These are phyloP conservation scores for Raja brachyura DNA, from an alignment of 2,113 vertebrate species.

Conservation along the genomic window DNA sequence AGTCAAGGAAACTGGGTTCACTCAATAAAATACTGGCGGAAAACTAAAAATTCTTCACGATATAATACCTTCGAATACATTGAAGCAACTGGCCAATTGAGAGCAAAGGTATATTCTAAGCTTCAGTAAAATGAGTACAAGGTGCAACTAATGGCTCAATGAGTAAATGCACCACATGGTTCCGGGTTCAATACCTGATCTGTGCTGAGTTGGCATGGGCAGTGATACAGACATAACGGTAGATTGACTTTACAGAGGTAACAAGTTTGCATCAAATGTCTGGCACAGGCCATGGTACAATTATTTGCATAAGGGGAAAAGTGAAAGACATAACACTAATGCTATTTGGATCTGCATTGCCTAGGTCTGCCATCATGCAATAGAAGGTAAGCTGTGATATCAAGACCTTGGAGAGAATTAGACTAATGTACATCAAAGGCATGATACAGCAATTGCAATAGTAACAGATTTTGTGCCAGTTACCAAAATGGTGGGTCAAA, in stretches of 20 bases:
- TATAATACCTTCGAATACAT: background rate
- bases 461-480: background rate
- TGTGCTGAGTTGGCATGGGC: background rate
- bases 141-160: background rate
- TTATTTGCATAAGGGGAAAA: background rate
- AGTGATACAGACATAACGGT: background rate
- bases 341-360: background rate
- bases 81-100: background rate
- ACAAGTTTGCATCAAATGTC: background rate
- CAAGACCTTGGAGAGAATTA: background rate
- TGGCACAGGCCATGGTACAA: background rate
- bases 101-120: background rate
- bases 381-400: background rate
- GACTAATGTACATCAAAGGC: background rate
- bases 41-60: background rate
- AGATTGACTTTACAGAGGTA: background rate
- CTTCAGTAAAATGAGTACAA: background rate
- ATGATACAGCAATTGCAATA: background rate
- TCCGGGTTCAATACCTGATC: background rate
- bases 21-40: background rate
- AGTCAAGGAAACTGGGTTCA: background rate
- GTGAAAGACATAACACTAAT: background rate
- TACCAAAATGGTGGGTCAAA: background rate
- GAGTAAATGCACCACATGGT: constrained; percentile 18
- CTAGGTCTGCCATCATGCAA: background rate